phyloP scores from a whole-genome alignment of 2,888 invertebrate genomes.

The Hipparchia sbordonii region DNA sequence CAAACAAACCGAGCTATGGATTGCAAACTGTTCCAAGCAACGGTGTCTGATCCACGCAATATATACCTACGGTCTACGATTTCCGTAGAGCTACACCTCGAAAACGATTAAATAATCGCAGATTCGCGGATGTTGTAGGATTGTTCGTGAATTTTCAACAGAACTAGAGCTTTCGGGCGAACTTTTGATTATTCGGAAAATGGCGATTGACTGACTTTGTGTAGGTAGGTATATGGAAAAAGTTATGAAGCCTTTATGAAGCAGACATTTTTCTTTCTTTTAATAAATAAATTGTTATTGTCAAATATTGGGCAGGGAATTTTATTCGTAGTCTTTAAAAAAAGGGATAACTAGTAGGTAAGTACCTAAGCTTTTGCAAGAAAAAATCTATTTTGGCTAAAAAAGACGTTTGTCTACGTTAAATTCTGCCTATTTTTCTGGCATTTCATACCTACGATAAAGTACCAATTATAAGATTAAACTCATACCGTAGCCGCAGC shows the following conservation, averaged over 20 bases:
- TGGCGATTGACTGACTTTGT: constrained; percentile 56
- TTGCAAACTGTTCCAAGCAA: background rate
- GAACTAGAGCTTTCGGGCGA: constrained; percentile 66
- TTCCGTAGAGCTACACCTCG: constrained; percentile 70
- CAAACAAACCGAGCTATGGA: constrained; percentile 7
- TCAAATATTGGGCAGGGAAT: too few relatives aligned
- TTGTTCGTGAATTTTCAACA: constrained; percentile 67
- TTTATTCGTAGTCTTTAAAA: background rate
- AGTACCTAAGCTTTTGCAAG: too few relatives aligned
- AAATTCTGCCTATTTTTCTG: too few relatives aligned
- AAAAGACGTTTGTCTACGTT: too few relatives aligned
- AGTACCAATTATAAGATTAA: too few relatives aligned
- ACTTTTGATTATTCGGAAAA: constrained; percentile 66
- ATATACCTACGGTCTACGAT: constrained; percentile 51
- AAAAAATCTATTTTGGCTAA: too few relatives aligned
- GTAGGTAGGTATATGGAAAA: constrained; percentile 48
- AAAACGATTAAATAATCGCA: constrained; percentile 78
- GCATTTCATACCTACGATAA: too few relatives aligned
- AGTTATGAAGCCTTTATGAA: constrained; percentile 29
- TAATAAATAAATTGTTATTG: too few relatives aligned
- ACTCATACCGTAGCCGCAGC: too few relatives aligned
- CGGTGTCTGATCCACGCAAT: constrained; percentile 10
- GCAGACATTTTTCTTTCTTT: background rate
- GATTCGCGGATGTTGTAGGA: constrained; percentile 65
- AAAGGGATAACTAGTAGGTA: too few relatives aligned